Percentiles rank a stretch among this genome's conserved stretches.
Evolutionary conservation across 2,113 vertebrate genomes (phyloP).

Genomic region (Nematolebias whitei): DNA sequence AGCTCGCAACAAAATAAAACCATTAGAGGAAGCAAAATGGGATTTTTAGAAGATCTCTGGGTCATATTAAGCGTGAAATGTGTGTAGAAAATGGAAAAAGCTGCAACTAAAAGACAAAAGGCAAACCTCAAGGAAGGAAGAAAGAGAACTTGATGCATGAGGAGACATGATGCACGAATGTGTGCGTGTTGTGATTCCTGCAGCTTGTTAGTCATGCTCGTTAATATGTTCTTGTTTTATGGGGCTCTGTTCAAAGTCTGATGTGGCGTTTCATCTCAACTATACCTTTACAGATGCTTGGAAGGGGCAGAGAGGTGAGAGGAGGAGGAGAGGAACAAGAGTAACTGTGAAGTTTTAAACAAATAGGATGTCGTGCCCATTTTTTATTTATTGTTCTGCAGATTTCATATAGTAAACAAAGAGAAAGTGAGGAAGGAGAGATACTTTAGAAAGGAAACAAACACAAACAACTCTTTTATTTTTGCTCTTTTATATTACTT

Average conservation of each 20-base stretch:
- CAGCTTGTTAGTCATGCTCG: slow-evolving; percentile 79
- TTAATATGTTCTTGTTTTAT: slow-evolving; percentile 77
- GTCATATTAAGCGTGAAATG: slow-evolving; percentile 37
- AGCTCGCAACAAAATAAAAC: slow-evolving; percentile 16
- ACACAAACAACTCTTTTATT: too few relatives aligned
- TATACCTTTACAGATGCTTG: slow-evolving; percentile 58
- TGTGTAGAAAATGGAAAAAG: slow-evolving; percentile 49
- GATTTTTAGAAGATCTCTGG: slow-evolving; percentile 26
- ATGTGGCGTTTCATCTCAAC: slow-evolving; percentile 72
- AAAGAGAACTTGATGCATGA: slow-evolving; percentile 28
- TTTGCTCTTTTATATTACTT: too few relatives aligned
- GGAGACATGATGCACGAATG: slow-evolving; percentile 26
- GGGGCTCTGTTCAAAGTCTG: slow-evolving; percentile 74
- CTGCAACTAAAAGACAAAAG: slow-evolving; percentile 29
- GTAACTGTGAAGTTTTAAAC: too few relatives aligned
- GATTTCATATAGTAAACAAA: neutral
- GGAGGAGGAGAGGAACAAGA: slow-evolving; percentile 12
- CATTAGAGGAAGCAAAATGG: too few relatives aligned
- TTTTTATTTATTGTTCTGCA: neutral
- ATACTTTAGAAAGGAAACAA: too few relatives aligned
- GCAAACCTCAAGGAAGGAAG: slow-evolving; percentile 11
- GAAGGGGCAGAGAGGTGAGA: slow-evolving; percentile 21
- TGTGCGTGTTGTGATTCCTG: slow-evolving; percentile 55
- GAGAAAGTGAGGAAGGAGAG: neutral
- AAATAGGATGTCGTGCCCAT: neutral